These are phyloP conservation scores for Drosophila saltans DNA, from an alignment of 1,140 invertebrate genomes.

Conservation along the genomic window DNA sequence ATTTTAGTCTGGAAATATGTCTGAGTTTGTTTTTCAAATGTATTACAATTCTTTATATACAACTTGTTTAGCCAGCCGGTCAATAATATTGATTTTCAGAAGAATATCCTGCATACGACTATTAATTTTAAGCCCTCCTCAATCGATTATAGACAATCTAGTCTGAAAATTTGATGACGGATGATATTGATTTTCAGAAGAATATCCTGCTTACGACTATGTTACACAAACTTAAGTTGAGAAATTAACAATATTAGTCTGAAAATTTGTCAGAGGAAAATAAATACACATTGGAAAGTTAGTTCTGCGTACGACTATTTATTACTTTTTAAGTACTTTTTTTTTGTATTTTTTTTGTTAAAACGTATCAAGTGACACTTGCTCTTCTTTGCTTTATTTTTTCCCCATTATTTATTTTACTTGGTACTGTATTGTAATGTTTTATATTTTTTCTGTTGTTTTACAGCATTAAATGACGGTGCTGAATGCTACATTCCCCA, in stretches of 20 bases:
- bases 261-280: neutral
- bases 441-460: conserved; percentile 37
- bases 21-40: no score
- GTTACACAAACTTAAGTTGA: no score
- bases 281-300: conserved; percentile 7
- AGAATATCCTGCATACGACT: no score
- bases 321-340: conserved; percentile 56
- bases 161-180: no score
- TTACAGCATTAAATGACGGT: conserved; percentile 51
- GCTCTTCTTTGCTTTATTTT: conserved; percentile 25
- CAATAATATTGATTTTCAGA: no score
- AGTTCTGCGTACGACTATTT: conserved; percentile 68
- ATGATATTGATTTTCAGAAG: no score
- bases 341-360: conserved; percentile 48
- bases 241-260: no score
- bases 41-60: no score
- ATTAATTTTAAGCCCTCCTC: no score
- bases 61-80: no score
- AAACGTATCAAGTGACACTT: conserved; percentile 48
- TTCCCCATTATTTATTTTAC: conserved; percentile 8
- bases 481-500: conserved; percentile 56
- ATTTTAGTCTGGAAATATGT: neutral
- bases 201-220: no score
- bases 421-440: conserved; percentile 31
- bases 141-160: no score